Evolutionary conservation across 2,113 vertebrate species (phyloP).

Genomic region (Sorex fumeus): DNA sequence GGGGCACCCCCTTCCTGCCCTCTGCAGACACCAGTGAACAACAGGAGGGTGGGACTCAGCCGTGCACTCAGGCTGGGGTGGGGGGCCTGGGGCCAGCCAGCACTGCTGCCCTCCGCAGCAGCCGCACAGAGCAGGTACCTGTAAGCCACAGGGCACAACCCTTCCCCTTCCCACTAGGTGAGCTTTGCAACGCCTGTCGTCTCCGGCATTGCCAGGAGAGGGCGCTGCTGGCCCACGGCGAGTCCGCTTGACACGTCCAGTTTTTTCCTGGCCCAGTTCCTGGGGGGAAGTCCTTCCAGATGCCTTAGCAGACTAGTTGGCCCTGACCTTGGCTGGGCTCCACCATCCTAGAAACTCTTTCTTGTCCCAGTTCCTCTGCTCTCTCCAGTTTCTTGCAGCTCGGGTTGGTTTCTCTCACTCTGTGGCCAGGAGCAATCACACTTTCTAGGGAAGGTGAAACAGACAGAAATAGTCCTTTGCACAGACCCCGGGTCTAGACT

Average conservation of each 20-base stretch:
- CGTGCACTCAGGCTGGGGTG: not conserved
- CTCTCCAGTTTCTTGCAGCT: not conserved
- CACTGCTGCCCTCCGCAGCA: not conserved
- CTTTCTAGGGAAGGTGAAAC: conserved; percentile 9
- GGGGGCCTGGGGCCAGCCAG: not conserved
- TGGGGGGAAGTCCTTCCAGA: not conserved
- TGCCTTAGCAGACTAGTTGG: not conserved
- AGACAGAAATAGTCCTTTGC: not conserved
- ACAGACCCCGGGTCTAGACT: not conserved
- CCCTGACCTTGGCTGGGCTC: not conserved
- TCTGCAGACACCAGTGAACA: not conserved
- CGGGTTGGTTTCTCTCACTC: not conserved
- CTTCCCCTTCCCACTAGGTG: not conserved
- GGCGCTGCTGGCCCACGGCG: conserved; percentile 49
- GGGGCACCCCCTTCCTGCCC: not conserved
- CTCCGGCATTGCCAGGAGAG: conserved; percentile 59
- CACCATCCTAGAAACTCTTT: not conserved
- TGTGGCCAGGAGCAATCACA: not conserved
- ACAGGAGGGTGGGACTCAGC: not conserved
- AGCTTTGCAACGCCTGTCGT: not conserved
- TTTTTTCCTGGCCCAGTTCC: not conserved
- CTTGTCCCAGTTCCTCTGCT: not conserved
- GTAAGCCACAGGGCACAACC: not conserved
- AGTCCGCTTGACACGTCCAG: rapidly evolving
- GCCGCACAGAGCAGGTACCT: not conserved